Percentiles rank a stretch among this genome's conserved stretches.
These are phyloP conservation scores for Hemicrepidius hirtus DNA, from an alignment of 2,888 invertebrate species.

Conservation along the genomic window DNA sequence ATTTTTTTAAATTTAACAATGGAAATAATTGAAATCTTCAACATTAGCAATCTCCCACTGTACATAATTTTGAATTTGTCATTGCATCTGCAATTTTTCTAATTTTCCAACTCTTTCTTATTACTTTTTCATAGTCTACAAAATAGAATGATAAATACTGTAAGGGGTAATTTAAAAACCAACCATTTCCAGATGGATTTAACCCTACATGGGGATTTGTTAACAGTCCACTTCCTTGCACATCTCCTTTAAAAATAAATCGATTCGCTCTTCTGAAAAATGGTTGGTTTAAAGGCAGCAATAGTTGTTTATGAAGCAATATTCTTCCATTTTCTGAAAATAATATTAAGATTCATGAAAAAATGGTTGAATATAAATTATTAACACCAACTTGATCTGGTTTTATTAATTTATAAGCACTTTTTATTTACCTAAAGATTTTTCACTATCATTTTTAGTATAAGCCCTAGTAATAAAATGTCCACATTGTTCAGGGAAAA, in stretches of 20 bases:
- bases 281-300: conserved; percentile 81
- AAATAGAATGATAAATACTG: conserved; percentile 13
- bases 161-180: conserved; percentile 43
- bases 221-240: conserved; percentile 72
- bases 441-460: conserved; percentile 79
- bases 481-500: conserved; percentile 81
- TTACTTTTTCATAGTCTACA: conserved; percentile 35
- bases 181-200: conserved; percentile 66
- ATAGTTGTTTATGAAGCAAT: conserved; percentile 82
- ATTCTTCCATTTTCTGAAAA: conserved; percentile 79
- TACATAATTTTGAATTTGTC: conserved; percentile 20
- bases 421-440: conserved; percentile 76
- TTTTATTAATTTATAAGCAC: too few species aligned
- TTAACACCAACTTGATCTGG: too few species aligned
- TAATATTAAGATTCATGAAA: background rate
- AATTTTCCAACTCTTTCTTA: conserved; percentile 32
- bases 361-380: too few species aligned
- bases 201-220: conserved; percentile 84
- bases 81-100: background rate
- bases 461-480: conserved; percentile 87
- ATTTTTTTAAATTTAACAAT: conserved; percentile 6
- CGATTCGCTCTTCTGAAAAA: conserved; percentile 84
- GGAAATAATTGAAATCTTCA: background rate
- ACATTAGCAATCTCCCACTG: conserved; percentile 7
- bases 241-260: conserved; percentile 74